Conservation (phyloP, 2,113 vertebrate genomes). For the Ochotona curzoniae region DNA sequence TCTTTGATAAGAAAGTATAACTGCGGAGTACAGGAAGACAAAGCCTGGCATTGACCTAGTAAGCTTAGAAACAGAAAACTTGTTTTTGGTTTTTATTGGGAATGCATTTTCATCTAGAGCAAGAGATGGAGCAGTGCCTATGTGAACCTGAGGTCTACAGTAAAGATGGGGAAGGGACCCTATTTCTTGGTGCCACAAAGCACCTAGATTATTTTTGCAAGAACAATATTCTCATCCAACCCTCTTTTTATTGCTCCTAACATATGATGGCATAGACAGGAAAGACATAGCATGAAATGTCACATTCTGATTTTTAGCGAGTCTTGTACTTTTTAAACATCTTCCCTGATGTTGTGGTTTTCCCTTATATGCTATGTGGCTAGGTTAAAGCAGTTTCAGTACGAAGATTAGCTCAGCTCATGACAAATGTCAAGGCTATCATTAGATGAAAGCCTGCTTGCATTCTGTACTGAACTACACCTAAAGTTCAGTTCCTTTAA, state of each 20-base stretch:
- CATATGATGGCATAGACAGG: background rate
- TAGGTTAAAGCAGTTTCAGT: background rate
- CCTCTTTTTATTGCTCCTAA: background rate
- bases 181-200: background rate
- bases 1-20: conserved; percentile 54
- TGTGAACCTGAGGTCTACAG: background rate
- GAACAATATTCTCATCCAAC: background rate
- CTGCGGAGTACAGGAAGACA: background rate
- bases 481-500: background rate
- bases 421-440: conserved; percentile 38
- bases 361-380: background rate
- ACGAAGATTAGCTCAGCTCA: background rate
- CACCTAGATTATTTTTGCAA: background rate
- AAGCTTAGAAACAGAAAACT: conserved; percentile 35
- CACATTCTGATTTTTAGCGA: background rate
- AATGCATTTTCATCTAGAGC: conserved; percentile 18
- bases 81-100: conserved; percentile 16
- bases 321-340: conserved; percentile 30
- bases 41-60: background rate
- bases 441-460: conserved; percentile 6
- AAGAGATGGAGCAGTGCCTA: background rate
- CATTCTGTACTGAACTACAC: background rate
- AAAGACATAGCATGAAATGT: background rate
- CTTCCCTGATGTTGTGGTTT: background rate
- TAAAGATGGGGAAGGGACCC: background rate